Evolutionary conservation across 1,140 invertebrate species (phyloP), one percentile per base, ranked within the genome.

Genomic region (Aricia agestis): DNA sequence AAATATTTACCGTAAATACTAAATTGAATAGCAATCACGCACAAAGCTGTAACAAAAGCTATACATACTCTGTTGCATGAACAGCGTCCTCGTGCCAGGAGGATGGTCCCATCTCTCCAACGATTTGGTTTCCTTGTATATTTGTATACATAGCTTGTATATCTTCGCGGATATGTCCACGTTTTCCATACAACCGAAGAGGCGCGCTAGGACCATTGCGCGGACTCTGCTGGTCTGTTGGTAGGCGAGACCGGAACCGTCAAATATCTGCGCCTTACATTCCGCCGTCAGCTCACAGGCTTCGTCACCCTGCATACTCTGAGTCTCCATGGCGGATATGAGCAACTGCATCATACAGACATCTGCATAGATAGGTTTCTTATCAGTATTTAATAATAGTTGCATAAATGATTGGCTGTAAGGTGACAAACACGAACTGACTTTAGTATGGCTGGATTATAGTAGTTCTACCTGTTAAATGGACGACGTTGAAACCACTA

Each of bases 61-160:
- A 18, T 36, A 72, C 85, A 75, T 78, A 91, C 89, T 84, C 78
- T 91, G 89, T 74, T 90, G 87, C 84, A 91, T 88, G 80, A 89
- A 91, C 13, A 91, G 67, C 17, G 89, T 90, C 72, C 71, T 84
- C 4, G 87, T 90, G 15, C 89, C 89, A 69, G 87, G 72, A 0
- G 87, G 89, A 69, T 90, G 82, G 66, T 90, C 76, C 89, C 89
- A 91, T 13, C 82, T 81, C 71, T 91, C 89, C 6, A 91, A 69
- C 2, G 89, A 90, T 61, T 90, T 91, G 0, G 87, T 76, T 75
- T 91, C 89, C 71, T 91, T 91, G 58, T 91, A 90, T 32, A 90
- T 82, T 72, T 91, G 87, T 63, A 90, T 91, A 68, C 89, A 91
- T 2, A 90, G 75, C 71, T 89, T 90, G 72, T 90, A 91, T 61